These are phyloP conservation scores for Helleia helle DNA, from an alignment of 2,888 invertebrate species.

Conservation along the genomic window DNA sequence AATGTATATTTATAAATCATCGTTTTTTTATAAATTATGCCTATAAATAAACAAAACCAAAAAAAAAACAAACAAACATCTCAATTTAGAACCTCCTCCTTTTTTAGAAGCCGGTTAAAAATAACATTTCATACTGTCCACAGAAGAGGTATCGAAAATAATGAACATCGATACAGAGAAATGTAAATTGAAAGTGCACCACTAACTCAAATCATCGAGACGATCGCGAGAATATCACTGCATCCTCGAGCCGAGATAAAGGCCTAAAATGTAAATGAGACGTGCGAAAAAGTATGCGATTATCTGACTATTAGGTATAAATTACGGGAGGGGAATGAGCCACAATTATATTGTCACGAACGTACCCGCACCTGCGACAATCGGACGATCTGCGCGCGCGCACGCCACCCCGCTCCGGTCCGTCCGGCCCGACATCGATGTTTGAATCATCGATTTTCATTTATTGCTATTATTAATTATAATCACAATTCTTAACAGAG, in stretches of 20 bases:
- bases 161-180: background rate
- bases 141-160: no score
- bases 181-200: slow-evolving; percentile 3
- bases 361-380: slow-evolving; percentile 33
- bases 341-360: slow-evolving; percentile 73
- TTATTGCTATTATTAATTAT: no score
- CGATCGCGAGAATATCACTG: slow-evolving; percentile 45
- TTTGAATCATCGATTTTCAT: slow-evolving; percentile 17
- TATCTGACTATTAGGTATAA: slow-evolving; percentile 71
- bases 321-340: slow-evolving; percentile 62
- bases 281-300: slow-evolving; percentile 62
- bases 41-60: no score
- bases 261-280: slow-evolving; percentile 67
- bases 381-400: slow-evolving; percentile 38
- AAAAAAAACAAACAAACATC: no score
- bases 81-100: no score
- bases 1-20: no score
- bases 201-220: slow-evolving; percentile 29
- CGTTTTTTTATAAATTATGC: no score
- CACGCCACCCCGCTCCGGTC: slow-evolving; percentile 34
- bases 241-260: slow-evolving; percentile 36
- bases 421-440: slow-evolving; percentile 23
- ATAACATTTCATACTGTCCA: no score
- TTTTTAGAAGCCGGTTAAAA: no score
- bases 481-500: no score